A percentile compares a stretch with the other conserved stretches of the same genome.
phyloP scores from a whole-genome alignment of 2,113 vertebrate species.

The Misgurnus anguillicaudatus region DNA sequence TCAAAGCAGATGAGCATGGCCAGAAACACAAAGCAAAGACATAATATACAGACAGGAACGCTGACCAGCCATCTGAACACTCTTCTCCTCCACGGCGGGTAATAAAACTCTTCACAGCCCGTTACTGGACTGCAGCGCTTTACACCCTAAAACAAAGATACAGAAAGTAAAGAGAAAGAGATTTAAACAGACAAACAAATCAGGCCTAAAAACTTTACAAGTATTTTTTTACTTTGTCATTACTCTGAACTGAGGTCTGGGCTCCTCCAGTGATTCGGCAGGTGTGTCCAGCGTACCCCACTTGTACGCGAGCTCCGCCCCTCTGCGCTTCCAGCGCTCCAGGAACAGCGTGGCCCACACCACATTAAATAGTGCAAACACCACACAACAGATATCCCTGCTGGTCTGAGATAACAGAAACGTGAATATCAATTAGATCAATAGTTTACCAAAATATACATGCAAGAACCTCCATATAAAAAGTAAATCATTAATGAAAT shows the following conservation, averaged over 20 bases:
- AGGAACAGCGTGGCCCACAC: conserved; percentile 95
- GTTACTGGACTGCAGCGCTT: conserved; percentile 93
- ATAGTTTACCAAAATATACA: neutral
- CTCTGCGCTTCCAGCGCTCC: conserved; percentile 95
- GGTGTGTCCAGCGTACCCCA: conserved; percentile 94
- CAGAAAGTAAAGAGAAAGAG: neutral
- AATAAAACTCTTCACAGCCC: conserved; percentile 90
- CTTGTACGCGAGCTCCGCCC: conserved; percentile 93
- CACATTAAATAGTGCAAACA: conserved; percentile 96
- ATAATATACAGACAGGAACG: conserved; percentile 88
- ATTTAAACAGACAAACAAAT: neutral
- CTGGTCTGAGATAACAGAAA: conserved; percentile 79
- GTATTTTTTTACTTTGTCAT: conserved; percentile 47
- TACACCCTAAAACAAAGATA: conserved; percentile 73
- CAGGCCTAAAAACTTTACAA: neutral
- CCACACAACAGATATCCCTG: conserved; percentile 93
- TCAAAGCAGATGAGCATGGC: conserved; percentile 97
- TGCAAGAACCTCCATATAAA: too few relatives aligned
- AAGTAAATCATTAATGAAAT: too few relatives aligned
- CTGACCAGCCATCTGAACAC: conserved; percentile 93
- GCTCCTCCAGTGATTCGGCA: conserved; percentile 87
- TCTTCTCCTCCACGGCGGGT: conserved; percentile 90
- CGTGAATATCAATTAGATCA: neutral
- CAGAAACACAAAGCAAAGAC: conserved; percentile 90
- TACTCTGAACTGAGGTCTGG: conserved; percentile 93